Evolutionary conservation across 2,797 vertebrate genomes (phyloP).

Genomic region (Danio kyathit): DNA sequence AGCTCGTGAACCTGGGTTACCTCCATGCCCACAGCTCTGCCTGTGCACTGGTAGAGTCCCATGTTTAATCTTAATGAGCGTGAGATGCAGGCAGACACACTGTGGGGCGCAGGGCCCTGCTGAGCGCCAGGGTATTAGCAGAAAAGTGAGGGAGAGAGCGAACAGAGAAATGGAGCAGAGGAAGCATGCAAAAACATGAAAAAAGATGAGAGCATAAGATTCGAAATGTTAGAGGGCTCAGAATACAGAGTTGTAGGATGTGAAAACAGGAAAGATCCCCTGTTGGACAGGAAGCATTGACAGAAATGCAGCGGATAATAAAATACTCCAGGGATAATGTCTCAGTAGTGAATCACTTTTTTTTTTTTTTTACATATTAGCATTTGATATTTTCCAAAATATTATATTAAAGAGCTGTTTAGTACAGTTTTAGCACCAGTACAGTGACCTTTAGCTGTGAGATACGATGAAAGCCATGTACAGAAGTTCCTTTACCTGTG

Average conservation of each 20-base stretch:
- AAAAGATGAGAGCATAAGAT: constrained; percentile 6
- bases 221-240: constrained; percentile 20
- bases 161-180: constrained; percentile 19
- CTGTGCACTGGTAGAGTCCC: constrained; percentile 39
- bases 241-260: constrained; percentile 16
- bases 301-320: neutral
- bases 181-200: constrained; percentile 27
- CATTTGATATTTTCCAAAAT: neutral
- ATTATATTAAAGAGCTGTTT: neutral
- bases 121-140: constrained; percentile 45
- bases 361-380: neutral
- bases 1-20: constrained; percentile 55
- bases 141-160: constrained; percentile 16
- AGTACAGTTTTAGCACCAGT: neutral
- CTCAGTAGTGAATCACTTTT: neutral
- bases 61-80: constrained; percentile 61
- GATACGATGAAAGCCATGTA: no score
- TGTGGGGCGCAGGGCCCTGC: constrained; percentile 48
- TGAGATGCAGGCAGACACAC: constrained; percentile 45
- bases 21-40: constrained; percentile 46
- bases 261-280: constrained; percentile 9
- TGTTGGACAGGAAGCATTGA: constrained; percentile 16
- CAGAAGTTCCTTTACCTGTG: neutral
- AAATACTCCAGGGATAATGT: neutral
- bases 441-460: neutral